These are phyloP conservation scores for Dicranocentrus wangi DNA, from an alignment of 2,888 invertebrate genomes.

Conservation along the genomic window DNA sequence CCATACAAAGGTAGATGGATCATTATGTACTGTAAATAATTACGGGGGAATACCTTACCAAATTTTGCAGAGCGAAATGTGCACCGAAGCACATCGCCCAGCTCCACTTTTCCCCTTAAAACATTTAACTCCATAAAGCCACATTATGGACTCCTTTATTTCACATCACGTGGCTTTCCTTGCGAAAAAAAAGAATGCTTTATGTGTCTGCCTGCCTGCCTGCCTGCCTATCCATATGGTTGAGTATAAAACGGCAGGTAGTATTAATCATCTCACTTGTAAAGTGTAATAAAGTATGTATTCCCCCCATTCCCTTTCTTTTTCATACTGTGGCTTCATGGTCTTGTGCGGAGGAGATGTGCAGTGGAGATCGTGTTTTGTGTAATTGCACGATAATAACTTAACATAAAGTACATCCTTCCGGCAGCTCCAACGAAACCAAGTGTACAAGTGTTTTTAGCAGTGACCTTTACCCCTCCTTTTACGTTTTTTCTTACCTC, in stretches of 20 bases:
- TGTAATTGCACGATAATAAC: conserved; percentile 32
- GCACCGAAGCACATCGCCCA: conserved; percentile 28
- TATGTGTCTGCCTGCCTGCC: too few species aligned
- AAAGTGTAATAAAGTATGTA: conserved; percentile 5
- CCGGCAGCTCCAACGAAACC: conserved; percentile 25
- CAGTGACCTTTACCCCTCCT: conserved; percentile 19
- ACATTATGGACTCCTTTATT: neutral
- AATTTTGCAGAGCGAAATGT: neutral
- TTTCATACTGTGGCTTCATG: conserved; percentile 4
- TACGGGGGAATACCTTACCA: conserved; percentile 56
- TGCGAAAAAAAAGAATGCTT: neutral
- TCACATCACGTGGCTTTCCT: conserved; percentile 7
- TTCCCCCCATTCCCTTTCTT: neutral
- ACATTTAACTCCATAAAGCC: neutral
- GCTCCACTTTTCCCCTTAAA: conserved; percentile 15
- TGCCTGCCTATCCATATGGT: too few species aligned
- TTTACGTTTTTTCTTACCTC: neutral
- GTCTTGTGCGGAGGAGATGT: neutral
- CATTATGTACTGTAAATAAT: conserved; percentile 45
- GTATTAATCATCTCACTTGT: conserved; percentile 1
- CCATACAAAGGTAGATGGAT: neutral
- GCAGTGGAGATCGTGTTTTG: neutral
- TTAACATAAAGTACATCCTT: conserved; percentile 48
- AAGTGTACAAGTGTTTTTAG: neutral
- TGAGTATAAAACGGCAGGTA: neutral